phyloP scores from a whole-genome alignment of 1,140 invertebrate genomes.

The Camponotus vicinus region DNA sequence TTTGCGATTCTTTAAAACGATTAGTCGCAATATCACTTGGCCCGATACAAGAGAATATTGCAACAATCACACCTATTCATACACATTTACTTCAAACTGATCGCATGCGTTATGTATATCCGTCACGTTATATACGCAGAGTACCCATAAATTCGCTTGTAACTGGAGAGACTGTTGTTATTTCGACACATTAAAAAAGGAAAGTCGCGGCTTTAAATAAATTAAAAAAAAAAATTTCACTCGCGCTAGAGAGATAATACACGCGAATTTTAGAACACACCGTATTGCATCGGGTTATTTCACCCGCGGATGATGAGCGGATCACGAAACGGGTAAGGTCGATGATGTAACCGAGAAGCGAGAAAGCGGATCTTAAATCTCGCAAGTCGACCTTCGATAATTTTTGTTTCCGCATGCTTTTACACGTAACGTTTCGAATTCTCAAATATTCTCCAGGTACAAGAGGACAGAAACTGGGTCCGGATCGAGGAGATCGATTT shows the following conservation, averaged over 20 bases:
- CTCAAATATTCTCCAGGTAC: background rate
- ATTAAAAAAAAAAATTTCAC: constrained; percentile 18
- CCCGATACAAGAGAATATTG: background rate
- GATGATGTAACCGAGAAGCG: constrained; percentile 14
- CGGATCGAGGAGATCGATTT: background rate
- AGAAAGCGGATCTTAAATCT: constrained; percentile 13
- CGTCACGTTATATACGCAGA: background rate
- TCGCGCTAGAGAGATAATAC: no score
- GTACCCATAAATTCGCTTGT: background rate
- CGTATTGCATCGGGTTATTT: constrained; percentile 3
- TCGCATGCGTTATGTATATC: background rate
- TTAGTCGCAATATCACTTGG: background rate
- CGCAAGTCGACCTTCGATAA: constrained; percentile 31
- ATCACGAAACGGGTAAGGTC: constrained; percentile 13
- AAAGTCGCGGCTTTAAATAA: background rate
- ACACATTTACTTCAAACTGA: background rate
- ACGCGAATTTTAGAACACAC: background rate
- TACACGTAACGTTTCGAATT: background rate
- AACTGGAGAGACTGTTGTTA: background rate
- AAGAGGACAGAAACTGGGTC: background rate
- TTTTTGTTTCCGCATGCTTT: constrained; percentile 19
- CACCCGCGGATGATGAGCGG: background rate
- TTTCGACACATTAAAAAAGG: background rate
- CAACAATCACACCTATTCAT: background rate
- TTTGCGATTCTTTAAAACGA: background rate